Base-by-base conservation (phyloP, 2,888 invertebrate species). In the Thecophora atra region DNA sequence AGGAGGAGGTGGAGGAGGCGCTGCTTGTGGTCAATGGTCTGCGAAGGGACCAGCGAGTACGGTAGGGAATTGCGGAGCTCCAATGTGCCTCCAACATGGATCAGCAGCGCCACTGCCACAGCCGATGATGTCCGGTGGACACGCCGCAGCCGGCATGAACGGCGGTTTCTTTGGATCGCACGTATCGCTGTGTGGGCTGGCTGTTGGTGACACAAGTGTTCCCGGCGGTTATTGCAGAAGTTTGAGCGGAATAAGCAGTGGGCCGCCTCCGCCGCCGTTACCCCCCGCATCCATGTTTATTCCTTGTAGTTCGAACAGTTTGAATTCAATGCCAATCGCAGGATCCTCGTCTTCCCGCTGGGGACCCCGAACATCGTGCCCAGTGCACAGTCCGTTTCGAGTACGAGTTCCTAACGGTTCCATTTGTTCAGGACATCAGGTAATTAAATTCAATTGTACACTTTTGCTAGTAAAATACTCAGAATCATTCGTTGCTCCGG, bases 381-480 rank as follows among this genome's bases (percentile, higher is more conserved):
- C 87, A 76, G 85, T 87, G 77, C 87, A 87, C 81, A 87, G 87
- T 82, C 87, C 87, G 76, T 87, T 87, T 81, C 84, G 87, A 77
- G 85, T 86, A 76, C 85, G 87, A 76, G 86, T 86, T 77, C 87
- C 87, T 76, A 87, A 87, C 77, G 87, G 87, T 79, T 86, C 86
- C 70, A 85, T 87, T 77, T 87, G 87, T 79, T 87, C 87, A 76
- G 87, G 87, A 85, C 87, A 87, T 81, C 87, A 87, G 87, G 87
- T 86, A 86, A 86, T 73, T 77, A 28, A 28, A 68, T 58, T 58
- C 28, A 24, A 8, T 15, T 28, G 24, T 24, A 58, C 28, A 1
- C 13, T 28, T 15, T 28, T 28, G 28, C 26, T 6, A 24, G 24
- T 28, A 58, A 47, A 47, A n/a, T 47, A 47, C 17, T 47, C n/a